Evolutionary conservation across 2,888 invertebrate genomes (phyloP).

Genomic region (Megamerina dolium): DNA sequence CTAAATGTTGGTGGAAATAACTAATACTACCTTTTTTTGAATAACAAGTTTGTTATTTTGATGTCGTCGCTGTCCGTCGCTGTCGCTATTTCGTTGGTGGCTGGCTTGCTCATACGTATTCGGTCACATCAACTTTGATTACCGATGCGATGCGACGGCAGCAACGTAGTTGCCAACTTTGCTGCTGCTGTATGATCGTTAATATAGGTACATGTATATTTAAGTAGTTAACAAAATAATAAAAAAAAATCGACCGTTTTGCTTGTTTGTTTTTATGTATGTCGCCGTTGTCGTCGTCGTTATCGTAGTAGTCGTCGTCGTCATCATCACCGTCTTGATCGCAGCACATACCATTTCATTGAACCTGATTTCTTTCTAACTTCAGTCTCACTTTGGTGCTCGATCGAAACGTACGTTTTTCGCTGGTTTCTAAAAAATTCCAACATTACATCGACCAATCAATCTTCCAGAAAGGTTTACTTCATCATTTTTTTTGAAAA

Average conservation of each 20-base stretch:
- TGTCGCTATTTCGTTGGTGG: neutral
- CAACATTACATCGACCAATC: too few species aligned
- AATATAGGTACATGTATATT: too few species aligned
- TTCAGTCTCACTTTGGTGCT: constrained; percentile 51
- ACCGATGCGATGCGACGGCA: too few species aligned
- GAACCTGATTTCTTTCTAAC: constrained; percentile 12
- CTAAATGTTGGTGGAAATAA: too few species aligned
- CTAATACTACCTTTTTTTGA: too few species aligned
- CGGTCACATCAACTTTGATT: constrained; percentile 37
- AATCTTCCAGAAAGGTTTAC: neutral
- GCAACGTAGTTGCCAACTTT: too few species aligned
- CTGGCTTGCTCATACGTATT: constrained; percentile 24
- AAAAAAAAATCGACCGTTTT: too few species aligned
- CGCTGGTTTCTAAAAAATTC: constrained; percentile 5
- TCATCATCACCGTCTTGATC: constrained; percentile 2
- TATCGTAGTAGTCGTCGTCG: too few species aligned
- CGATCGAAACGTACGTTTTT: constrained; percentile 43
- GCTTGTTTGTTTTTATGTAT: too few species aligned
- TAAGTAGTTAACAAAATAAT: too few species aligned
- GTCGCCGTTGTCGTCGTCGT: too few species aligned
- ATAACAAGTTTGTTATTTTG: neutral
- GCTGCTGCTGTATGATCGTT: too few species aligned
- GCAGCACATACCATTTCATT: constrained; percentile 21
- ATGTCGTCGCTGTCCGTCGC: neutral
- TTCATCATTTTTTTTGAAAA: constrained; percentile 1